Evolutionary conservation across 2,797 vertebrate genomes (phyloP).

Genomic region (Gymnoscopelus microlampas): DNA sequence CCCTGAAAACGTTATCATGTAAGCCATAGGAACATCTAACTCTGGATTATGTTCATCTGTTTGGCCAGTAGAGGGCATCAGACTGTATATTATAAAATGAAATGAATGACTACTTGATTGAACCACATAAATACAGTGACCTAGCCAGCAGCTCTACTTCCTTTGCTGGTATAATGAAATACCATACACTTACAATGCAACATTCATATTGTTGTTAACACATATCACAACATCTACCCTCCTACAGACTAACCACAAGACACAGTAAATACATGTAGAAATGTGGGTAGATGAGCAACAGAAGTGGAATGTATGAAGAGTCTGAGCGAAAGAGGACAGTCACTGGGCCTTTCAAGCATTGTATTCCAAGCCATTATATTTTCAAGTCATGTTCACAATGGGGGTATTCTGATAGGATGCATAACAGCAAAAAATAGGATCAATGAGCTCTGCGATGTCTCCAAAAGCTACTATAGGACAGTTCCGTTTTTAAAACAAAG

Average conservation of each 20-base stretch:
- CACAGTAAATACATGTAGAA: conserved; percentile 24
- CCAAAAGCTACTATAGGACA: neutral
- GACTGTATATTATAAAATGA: conserved; percentile 30
- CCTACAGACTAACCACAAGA: conserved; percentile 14
- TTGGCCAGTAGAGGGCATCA: conserved; percentile 41
- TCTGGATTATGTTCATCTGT: conserved; percentile 20
- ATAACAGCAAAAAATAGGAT: conserved; percentile 5
- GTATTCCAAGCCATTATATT: neutral
- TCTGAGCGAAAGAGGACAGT: conserved; percentile 28
- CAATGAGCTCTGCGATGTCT: conserved; percentile 9
- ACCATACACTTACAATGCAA: conserved; percentile 44
- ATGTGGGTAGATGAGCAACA: conserved; percentile 27
- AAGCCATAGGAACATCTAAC: neutral
- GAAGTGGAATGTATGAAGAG: conserved; percentile 28
- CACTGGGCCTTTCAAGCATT: neutral
- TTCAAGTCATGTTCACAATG: conserved; percentile 4
- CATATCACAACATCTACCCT: conserved; percentile 25
- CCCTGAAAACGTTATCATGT: neutral
- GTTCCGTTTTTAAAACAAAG: neutral
- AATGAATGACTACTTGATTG: conserved; percentile 7
- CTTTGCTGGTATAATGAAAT: conserved; percentile 15
- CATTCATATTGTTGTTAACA: conserved; percentile 34
- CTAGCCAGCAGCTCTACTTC: conserved; percentile 15
- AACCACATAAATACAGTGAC: conserved; percentile 11
- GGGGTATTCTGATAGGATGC: conserved; percentile 6